Evolutionary conservation across 2,888 invertebrate genomes (phyloP).

Genomic region (Phalera bucephala): DNA sequence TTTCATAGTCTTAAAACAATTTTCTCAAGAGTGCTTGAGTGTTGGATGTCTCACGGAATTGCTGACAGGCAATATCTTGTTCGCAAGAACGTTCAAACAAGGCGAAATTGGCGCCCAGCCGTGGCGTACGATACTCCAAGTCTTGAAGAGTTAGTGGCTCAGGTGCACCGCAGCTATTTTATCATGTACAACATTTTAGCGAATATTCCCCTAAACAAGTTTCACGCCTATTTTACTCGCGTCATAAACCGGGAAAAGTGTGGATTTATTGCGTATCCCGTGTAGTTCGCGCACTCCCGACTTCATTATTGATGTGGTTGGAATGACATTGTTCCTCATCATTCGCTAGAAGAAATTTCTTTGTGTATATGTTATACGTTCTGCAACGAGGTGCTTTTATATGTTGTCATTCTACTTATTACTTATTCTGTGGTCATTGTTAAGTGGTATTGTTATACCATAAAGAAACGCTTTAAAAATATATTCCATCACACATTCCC

Average conservation of each 20-base stretch:
- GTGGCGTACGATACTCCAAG: constrained; percentile 44
- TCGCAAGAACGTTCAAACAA: constrained; percentile 54
- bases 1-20: constrained; percentile 30
- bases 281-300: constrained; percentile 31
- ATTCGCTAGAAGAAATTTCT: too few species aligned
- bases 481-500: too few species aligned
- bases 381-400: too few species aligned
- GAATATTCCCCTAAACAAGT: constrained; percentile 62
- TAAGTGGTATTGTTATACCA: too few species aligned
- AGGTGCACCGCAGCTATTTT: constrained; percentile 70
- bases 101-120: constrained; percentile 61
- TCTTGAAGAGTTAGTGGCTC: constrained; percentile 57
- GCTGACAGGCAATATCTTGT: constrained; percentile 59
- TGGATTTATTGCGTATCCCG: constrained; percentile 50
- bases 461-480: too few species aligned
- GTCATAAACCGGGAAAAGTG: constrained; percentile 49
- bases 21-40: constrained; percentile 40
- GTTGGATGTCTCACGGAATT: constrained; percentile 46
- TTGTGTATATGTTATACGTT: too few species aligned
- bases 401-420: too few species aligned
- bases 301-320: constrained; percentile 32
- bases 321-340: too few species aligned
- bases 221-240: constrained; percentile 60
- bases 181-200: constrained; percentile 63
- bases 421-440: too few species aligned